Conservation (phyloP, 2,113 vertebrate species). For the Pangasianodon gigas region DNA sequence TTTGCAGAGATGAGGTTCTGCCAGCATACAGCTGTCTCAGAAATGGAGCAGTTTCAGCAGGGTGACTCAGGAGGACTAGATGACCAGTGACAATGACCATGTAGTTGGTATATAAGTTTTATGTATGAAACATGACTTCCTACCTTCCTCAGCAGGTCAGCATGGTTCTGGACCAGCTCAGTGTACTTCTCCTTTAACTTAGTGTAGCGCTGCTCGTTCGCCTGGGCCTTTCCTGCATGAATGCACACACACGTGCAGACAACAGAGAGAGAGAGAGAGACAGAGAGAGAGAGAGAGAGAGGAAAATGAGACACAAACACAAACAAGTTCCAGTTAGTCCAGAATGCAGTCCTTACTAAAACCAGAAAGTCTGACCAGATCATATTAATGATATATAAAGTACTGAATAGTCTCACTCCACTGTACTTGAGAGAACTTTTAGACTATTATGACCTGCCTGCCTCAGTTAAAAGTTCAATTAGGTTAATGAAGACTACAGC, state of each 20-base stretch:
- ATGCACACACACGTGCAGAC: not conserved
- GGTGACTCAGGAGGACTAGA: not conserved
- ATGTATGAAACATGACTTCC: not conserved
- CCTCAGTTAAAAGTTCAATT: not conserved
- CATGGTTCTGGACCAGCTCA: conserved; percentile 92
- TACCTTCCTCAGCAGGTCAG: conserved; percentile 94
- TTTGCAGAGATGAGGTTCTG: not conserved
- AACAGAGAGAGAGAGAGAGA: not conserved
- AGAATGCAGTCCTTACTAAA: not conserved
- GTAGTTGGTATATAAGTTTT: not conserved
- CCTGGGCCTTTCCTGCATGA: conserved; percentile 84
- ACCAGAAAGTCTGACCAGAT: not conserved
- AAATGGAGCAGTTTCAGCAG: not conserved
- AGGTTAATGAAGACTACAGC: not conserved
- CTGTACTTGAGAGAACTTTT: conserved; percentile 63
- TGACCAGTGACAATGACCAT: not conserved
- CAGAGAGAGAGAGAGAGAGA: not conserved
- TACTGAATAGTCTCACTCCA: not conserved
- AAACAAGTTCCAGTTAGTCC: not conserved
- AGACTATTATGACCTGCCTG: not conserved
- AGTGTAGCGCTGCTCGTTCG: conserved; percentile 94
- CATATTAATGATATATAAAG: not conserved
- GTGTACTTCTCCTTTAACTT: conserved; percentile 98
- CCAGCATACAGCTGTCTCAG: not conserved
- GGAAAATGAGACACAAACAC: not conserved